Percentiles rank a stretch among this genome's conserved stretches.
These are phyloP conservation scores for Oceanites oceanicus DNA, from an alignment of 2,113 vertebrate species.

Conservation along the genomic window DNA sequence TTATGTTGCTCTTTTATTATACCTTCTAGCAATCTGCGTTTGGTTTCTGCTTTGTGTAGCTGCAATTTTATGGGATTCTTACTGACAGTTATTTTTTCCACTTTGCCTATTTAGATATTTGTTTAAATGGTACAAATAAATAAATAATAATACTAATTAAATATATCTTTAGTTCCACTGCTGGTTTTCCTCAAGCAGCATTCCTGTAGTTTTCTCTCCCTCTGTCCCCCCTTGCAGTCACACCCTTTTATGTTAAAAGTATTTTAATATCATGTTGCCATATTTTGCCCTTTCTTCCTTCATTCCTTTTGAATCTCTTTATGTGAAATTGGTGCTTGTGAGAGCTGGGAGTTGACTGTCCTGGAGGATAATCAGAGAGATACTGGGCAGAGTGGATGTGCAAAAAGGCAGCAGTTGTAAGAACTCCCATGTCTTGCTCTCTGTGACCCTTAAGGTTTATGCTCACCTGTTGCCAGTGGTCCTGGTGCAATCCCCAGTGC, in stretches of 20 bases:
- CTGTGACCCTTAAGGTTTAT: background rate
- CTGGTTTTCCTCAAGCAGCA: background rate
- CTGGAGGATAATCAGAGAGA: background rate
- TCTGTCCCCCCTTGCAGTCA: background rate
- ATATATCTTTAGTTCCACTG: background rate
- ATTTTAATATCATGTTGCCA: background rate
- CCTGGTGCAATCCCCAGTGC: background rate
- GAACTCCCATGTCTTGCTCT: background rate
- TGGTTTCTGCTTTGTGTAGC: conserved; percentile 17
- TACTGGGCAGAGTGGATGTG: background rate
- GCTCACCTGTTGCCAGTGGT: background rate
- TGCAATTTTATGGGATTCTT: background rate
- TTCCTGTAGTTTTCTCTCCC: background rate
- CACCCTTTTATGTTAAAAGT: background rate
- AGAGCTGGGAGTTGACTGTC: background rate
- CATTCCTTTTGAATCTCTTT: background rate
- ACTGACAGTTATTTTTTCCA: background rate
- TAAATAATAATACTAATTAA: background rate
- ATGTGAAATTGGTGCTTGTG: background rate
- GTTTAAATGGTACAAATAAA: background rate
- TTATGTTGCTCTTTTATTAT: background rate
- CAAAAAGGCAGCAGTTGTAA: background rate
- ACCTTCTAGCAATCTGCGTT: background rate
- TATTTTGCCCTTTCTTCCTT: background rate
- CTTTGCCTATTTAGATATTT: background rate